phyloP scores from a whole-genome alignment of 2,113 vertebrate species.

The Coreoperca whiteheadi region DNA sequence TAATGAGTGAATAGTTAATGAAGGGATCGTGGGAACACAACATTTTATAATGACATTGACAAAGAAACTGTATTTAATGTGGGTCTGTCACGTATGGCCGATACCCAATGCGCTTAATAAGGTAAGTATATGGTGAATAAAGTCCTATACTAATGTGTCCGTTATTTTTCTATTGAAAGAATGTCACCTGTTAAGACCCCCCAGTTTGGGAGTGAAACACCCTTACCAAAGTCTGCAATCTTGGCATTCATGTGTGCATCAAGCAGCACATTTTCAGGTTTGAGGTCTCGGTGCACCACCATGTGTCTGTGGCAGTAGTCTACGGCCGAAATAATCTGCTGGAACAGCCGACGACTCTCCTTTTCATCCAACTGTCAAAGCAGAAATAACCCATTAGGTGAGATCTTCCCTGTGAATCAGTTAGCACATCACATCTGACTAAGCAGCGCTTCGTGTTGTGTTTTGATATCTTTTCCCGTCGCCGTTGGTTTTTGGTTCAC shows the following conservation, averaged over 20 bases:
- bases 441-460: constrained; percentile 26
- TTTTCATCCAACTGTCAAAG: constrained; percentile 93
- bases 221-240: constrained; percentile 97
- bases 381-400: constrained; percentile 60
- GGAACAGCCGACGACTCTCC: constrained; percentile 96
- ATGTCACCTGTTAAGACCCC: not conserved
- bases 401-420: constrained; percentile 54
- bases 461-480: constrained; percentile 30
- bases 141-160: not conserved
- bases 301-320: constrained; percentile 99
- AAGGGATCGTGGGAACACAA: too few relatives aligned
- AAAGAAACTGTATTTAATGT: not conserved
- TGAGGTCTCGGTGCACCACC: constrained; percentile 98
- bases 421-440: constrained; percentile 51
- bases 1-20: too few relatives aligned
- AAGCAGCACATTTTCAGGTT: constrained; percentile 98
- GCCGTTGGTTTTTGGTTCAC: constrained; percentile 12
- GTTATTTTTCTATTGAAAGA: not conserved
- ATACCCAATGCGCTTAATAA: not conserved
- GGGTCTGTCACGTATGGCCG: too few relatives aligned
- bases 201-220: not conserved
- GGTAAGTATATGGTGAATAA: not conserved
- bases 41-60: too few relatives aligned
- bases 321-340: constrained; percentile 98
- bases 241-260: constrained; percentile 99